These are phyloP conservation scores for Melanotaenia maccullochi DNA, from an alignment of 2,797 vertebrate species.

Conservation along the genomic window DNA sequence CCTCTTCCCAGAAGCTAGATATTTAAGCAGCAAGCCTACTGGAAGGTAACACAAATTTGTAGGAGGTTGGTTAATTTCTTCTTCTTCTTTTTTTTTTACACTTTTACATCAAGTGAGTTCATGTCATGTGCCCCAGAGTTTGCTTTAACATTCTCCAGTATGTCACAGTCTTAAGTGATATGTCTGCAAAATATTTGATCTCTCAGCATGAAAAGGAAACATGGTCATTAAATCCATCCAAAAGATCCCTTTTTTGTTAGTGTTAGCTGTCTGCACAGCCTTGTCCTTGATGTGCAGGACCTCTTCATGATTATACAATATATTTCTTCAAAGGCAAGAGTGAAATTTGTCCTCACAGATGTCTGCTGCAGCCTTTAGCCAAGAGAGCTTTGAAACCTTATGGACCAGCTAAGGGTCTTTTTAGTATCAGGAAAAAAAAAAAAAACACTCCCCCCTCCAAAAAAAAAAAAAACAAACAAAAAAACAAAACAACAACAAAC, in stretches of 20 bases:
- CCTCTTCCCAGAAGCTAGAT: too few species aligned
- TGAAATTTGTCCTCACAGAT: neutral
- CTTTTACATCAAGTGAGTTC: neutral
- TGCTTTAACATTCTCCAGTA: neutral
- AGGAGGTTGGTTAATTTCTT: neutral
- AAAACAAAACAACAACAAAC: too few species aligned
- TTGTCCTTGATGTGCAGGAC: conserved; percentile 5
- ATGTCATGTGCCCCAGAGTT: neutral
- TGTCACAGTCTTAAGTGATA: neutral
- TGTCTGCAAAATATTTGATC: neutral
- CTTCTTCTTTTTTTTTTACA: too few species aligned
- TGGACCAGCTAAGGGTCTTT: conserved; percentile 7
- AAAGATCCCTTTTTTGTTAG: neutral
- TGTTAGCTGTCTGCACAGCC: conserved; percentile 5
- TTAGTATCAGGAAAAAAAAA: neutral
- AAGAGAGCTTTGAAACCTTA: neutral
- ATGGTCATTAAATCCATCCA: conserved; percentile 1
- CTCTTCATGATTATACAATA: neutral
- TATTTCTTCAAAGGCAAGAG: neutral
- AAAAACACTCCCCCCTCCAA: too few species aligned
- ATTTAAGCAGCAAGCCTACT: neutral
- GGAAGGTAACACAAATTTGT: neutral
- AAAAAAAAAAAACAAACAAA: too few species aligned
- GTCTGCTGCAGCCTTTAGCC: neutral
- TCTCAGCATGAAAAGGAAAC: neutral